Percentiles rank a stretch among this genome's conserved stretches.
Conservation (phyloP, 2,888 invertebrate genomes). For the Corbicula japonica region DNA sequence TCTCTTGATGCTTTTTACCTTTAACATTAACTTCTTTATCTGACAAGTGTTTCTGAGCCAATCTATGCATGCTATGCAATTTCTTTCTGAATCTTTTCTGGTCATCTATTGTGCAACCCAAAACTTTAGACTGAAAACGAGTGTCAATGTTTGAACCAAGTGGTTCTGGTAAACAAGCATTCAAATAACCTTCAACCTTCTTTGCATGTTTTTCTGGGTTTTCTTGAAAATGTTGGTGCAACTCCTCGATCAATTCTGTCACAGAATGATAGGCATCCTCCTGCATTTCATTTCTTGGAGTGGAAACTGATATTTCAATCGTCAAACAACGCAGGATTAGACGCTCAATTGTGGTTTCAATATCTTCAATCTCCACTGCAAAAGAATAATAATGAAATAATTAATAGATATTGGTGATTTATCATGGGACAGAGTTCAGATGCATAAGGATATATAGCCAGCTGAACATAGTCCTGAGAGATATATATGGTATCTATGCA, state of each 20-base stretch:
- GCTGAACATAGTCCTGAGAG: too few species aligned
- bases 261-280: slow-evolving; percentile 84
- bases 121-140: slow-evolving; percentile 84
- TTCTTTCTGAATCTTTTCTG: slow-evolving; percentile 84
- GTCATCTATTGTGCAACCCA: slow-evolving; percentile 87
- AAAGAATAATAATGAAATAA: slow-evolving; percentile 15
- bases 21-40: too few species aligned
- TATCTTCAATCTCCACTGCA: slow-evolving; percentile 86
- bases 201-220: slow-evolving; percentile 73
- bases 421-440: neutral
- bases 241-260: slow-evolving; percentile 80
- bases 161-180: slow-evolving; percentile 86
- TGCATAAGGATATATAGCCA: too few species aligned
- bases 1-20: neutral
- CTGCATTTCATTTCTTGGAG: slow-evolving; percentile 85
- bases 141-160: slow-evolving; percentile 84
- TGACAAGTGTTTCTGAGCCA: slow-evolving; percentile 1
- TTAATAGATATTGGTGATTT: neutral
- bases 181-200: slow-evolving; percentile 82
- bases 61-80: slow-evolving; percentile 58
- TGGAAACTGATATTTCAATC: slow-evolving; percentile 84
- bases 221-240: slow-evolving; percentile 75
- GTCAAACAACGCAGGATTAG: slow-evolving; percentile 85
- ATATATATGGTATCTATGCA: too few species aligned
- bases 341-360: slow-evolving; percentile 85